A percentile compares a stretch with the other conserved stretches of the same genome.
Conservation (phyloP, 2,113 vertebrate species). For the Morone chrysops region DNA sequence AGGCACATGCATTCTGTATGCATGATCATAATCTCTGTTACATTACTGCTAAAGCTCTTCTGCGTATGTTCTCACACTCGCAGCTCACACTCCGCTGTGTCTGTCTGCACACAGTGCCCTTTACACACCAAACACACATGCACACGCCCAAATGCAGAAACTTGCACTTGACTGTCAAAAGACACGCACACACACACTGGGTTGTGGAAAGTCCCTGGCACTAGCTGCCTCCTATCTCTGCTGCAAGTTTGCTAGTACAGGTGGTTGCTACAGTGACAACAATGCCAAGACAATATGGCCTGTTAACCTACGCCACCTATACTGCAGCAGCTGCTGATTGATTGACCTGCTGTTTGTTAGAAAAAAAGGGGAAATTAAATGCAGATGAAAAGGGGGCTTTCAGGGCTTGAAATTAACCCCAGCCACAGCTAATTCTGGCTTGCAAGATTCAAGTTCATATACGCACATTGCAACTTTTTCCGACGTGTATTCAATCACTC, state of each 20-base stretch:
- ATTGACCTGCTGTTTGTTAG: slow-evolving; percentile 6
- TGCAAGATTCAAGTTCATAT: background rate
- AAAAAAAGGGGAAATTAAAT: background rate
- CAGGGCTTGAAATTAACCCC: background rate
- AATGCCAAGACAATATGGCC: slow-evolving; percentile 30
- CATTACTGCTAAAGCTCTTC: slow-evolving; percentile 10
- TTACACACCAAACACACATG: slow-evolving; percentile 45
- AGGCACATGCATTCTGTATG: background rate
- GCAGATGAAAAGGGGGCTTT: background rate
- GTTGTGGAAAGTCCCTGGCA: slow-evolving; percentile 80
- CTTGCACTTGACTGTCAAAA: slow-evolving; percentile 43
- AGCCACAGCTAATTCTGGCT: background rate
- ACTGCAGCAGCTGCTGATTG: background rate
- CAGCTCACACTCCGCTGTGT: slow-evolving; percentile 30
- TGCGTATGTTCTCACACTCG: slow-evolving; percentile 29
- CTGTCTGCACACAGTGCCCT: slow-evolving; percentile 41
- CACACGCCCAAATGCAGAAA: slow-evolving; percentile 52
- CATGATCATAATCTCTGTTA: slow-evolving; percentile 3
- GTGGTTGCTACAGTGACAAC: slow-evolving; percentile 53
- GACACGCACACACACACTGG: background rate
- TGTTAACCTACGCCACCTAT: background rate
- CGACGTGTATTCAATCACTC: background rate
- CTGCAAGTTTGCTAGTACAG: slow-evolving; percentile 52
- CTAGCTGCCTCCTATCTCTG: slow-evolving; percentile 56
- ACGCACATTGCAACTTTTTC: background rate